Percentiles rank a stretch among this genome's conserved stretches.
phyloP scores from a whole-genome alignment of 1,140 invertebrate genomes.

The Notospermus geniculatus region DNA sequence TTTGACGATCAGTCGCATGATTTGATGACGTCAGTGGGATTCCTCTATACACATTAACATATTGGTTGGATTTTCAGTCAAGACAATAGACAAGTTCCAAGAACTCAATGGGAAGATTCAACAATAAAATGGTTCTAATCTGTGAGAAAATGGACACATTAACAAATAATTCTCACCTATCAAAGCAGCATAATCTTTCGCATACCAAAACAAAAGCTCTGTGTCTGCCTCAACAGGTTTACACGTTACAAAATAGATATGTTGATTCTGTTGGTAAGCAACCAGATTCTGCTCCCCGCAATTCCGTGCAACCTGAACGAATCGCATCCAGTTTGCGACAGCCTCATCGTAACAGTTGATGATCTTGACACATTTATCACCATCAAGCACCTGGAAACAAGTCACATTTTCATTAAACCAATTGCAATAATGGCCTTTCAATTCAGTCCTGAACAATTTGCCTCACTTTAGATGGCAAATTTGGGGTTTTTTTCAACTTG shows the following conservation, averaged over 20 bases:
- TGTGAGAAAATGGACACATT: background rate
- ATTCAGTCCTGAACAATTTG: background rate
- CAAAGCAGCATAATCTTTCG: constrained; percentile 35
- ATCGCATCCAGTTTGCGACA: constrained; percentile 39
- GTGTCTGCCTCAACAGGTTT: constrained; percentile 27
- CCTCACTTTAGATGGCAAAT: no score
- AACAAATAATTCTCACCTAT: no score
- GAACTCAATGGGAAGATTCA: background rate
- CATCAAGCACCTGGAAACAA: constrained; percentile 5
- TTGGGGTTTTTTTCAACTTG: no score
- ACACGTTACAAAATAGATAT: constrained; percentile 34
- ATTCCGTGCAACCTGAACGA: constrained; percentile 32
- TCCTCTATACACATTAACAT: no score
- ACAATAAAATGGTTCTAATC: background rate
- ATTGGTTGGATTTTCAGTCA: no score
- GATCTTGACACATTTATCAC: constrained; percentile 15
- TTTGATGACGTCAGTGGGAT: no score
- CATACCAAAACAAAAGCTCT: constrained; percentile 38
- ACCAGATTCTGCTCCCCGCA: constrained; percentile 34
- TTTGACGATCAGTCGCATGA: no score
- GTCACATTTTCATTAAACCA: background rate
- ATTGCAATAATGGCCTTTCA: background rate
- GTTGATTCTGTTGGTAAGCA: constrained; percentile 31
- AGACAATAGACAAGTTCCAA: no score
- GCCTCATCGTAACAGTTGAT: constrained; percentile 34